These are phyloP conservation scores for Myiothlypis coronata DNA, from an alignment of 2,797 vertebrate genomes.

Conservation along the genomic window DNA sequence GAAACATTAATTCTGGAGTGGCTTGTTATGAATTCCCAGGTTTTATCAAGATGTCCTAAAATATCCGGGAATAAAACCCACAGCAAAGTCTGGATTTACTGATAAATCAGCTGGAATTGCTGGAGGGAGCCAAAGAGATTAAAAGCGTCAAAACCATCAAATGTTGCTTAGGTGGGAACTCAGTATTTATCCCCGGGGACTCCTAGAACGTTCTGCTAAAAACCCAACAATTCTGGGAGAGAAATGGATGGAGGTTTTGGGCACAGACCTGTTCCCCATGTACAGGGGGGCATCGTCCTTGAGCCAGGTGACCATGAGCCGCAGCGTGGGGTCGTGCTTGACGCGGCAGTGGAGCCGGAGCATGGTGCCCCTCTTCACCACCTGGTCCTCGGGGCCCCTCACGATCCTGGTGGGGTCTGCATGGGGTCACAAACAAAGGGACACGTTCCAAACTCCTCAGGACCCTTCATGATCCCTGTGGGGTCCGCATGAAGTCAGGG, in stretches of 20 bases:
- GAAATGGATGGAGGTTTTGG: rapidly evolving
- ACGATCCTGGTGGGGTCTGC: slow-evolving; percentile 80
- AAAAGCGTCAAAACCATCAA: neutral
- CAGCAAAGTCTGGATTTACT: neutral
- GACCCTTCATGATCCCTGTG: slow-evolving; percentile 82
- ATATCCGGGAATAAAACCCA: neutral
- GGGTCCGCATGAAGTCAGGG: slow-evolving; percentile 75
- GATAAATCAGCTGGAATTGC: neutral
- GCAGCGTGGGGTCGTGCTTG: slow-evolving; percentile 83
- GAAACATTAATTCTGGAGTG: neutral
- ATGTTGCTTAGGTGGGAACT: neutral
- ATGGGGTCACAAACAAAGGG: neutral
- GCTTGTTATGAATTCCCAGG: neutral
- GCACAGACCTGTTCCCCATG: slow-evolving; percentile 82
- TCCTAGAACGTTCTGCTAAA: neutral
- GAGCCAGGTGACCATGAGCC: slow-evolving; percentile 83
- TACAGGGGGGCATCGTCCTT: slow-evolving; percentile 85
- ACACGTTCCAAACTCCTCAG: slow-evolving; percentile 58
- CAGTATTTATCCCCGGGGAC: rapidly evolving
- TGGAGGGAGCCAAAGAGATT: neutral
- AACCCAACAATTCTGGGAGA: neutral
- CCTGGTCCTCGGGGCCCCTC: slow-evolving; percentile 82
- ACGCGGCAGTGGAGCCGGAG: slow-evolving; percentile 86
- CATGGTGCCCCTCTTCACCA: slow-evolving; percentile 76
- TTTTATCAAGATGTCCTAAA: neutral